A percentile compares a stretch with the other conserved stretches of the same genome.
These are phyloP conservation scores for Elysia chlorotica DNA, from an alignment of 1,140 invertebrate species.

Conservation along the genomic window DNA sequence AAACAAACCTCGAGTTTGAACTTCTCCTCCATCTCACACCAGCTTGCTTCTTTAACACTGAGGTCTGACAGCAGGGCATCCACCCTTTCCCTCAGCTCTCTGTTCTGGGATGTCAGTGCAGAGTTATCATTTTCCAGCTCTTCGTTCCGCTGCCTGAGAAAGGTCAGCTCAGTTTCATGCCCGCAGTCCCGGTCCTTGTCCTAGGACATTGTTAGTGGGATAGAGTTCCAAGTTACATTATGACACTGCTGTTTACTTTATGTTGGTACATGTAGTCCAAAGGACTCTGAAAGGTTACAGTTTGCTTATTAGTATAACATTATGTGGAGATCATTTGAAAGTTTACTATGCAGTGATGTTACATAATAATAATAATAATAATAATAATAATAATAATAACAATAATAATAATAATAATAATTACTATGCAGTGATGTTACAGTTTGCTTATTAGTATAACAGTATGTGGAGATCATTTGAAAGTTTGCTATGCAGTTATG, in stretches of 20 bases:
- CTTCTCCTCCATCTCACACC: conserved; percentile 51
- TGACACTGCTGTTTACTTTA: neutral
- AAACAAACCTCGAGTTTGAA: conserved; percentile 47
- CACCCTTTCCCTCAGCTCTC: conserved; percentile 33
- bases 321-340: neutral
- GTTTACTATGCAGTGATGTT: too few relatives aligned
- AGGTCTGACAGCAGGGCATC: conserved; percentile 38
- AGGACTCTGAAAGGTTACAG: neutral
- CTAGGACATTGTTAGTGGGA: neutral
- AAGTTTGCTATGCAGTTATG: too few relatives aligned
- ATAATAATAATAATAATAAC: too few relatives aligned
- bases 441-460: neutral
- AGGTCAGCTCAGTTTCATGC: conserved; percentile 38
- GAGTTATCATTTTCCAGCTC: conserved; percentile 38
- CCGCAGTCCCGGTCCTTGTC: conserved; percentile 23
- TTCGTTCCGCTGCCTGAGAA: conserved; percentile 28
- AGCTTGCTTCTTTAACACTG: conserved; percentile 46
- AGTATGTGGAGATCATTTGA: neutral
- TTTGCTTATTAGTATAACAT: neutral
- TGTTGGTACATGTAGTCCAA: neutral
- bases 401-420: too few relatives aligned
- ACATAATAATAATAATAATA: too few relatives aligned
- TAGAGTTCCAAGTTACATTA: neutral
- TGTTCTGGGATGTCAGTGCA: conserved; percentile 38
- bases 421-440: neutral